Evolutionary conservation across 2,888 invertebrate species (phyloP), one percentile per base, ranked within the genome.

Genomic region (Chrysolina oricalcia): DNA sequence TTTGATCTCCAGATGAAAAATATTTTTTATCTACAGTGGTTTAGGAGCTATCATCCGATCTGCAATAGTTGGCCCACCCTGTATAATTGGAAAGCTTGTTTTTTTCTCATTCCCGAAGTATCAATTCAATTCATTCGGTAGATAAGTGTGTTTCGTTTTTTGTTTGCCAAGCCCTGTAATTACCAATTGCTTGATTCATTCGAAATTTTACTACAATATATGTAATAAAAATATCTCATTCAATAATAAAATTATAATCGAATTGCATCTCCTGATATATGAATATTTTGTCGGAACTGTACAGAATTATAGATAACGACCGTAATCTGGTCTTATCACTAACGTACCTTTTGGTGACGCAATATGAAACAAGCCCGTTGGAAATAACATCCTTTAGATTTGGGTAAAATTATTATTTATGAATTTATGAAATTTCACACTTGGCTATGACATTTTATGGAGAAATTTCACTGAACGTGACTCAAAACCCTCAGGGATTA

Each of bases 301-400:
- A 79, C 78, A 71, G 43, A 50, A 72, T 53, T 70, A 72, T 65
- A 79, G 72, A 76, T 77, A 79, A 73, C 73, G 71, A 40, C 23
- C 50, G 59, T 74, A 74, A 74, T 74, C 74, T 75, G 53, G 62
- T 70, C 78, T 78, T 78, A 78, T 78, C 78, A 56, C 64, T 53
- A 72, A 67, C 75, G 73, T 74, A 78, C 78, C 78, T 77, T 78
- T 48, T 63, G 66, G 69, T 78, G 78, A 78, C 78, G 78, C 75
- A 78, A 78, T 73, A 71, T 75, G 72, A 75, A 78, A 70, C 70
- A 63, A 65, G 70, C 43, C 62, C 46, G 67, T 70, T 77, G 75
- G 71, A 73, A 75, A 75, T 69, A 73, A 75, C 77, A 77, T 77
- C 23, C 23, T 59, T 13, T 23, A 59, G 59, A n/a, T n/a, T 27